A percentile compares a stretch with the other conserved stretches of the same genome.
These are phyloP conservation scores for Thunnus albacares DNA, from an alignment of 2,797 vertebrate genomes.

Conservation along the genomic window DNA sequence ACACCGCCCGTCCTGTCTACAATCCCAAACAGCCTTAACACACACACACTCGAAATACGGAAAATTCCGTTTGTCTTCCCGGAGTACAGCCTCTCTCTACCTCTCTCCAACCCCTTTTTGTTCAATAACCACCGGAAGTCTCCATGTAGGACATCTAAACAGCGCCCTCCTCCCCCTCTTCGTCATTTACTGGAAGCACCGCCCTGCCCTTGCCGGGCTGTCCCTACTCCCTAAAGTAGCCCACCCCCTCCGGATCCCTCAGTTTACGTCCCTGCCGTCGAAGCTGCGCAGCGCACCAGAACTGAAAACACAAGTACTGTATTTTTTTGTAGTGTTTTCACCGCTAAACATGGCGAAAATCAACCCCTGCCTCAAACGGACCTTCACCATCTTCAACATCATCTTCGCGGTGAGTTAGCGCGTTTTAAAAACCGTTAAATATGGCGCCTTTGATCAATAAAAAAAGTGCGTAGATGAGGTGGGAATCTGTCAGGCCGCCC, in stretches of 20 bases:
- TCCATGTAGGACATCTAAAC: not conserved
- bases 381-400: constrained; percentile 72
- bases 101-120: not conserved
- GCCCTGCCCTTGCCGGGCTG: not conserved
- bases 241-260: accelerated
- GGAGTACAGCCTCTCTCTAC: not conserved
- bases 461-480: constrained; percentile 46
- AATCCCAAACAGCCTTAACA: not conserved
- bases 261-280: accelerated
- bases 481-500: no score
- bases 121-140: not conserved
- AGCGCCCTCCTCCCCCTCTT: no score
- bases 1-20: no score
- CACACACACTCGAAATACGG: no score
- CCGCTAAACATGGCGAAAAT: constrained; percentile 52
- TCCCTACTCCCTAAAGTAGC: not conserved
- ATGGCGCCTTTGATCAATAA: not conserved
- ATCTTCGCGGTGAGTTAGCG: constrained; percentile 72
- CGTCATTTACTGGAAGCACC: constrained; percentile 7
- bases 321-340: accelerated
- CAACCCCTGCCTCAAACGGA: constrained; percentile 60
- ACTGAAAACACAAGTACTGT: no score
- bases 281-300: not conserved
- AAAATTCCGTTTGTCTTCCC: constrained; percentile 27
- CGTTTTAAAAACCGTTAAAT: not conserved